Base-by-base conservation (phyloP, 2,797 vertebrate species). In the Spondyliosoma cantharus region DNA sequence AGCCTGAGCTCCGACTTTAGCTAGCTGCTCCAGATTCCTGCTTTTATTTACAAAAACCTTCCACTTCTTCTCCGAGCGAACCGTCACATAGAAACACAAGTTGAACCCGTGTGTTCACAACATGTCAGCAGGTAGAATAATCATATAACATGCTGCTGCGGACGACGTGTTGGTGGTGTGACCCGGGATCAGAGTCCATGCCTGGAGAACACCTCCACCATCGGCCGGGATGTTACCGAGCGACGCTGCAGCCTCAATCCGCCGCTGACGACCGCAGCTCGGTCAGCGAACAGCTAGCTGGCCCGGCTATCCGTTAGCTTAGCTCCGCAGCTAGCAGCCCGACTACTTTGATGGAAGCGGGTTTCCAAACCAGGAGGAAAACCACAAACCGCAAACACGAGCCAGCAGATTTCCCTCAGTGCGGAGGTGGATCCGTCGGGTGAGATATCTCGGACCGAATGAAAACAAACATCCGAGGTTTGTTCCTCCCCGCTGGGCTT, bases 251-350 rank as follows among this genome's bases (percentile, higher is more conserved):
- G 27, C 50, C 22, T 70, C 57, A 20, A 15, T 11, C 67, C 71
- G 50, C 52, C 32, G 1, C 57, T 24, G 73, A 49, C 5, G 20
- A 25, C 29, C 67, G 1, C 45, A 22, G n/a, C 49, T 57, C 68
- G 49, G 76, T 7, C 65, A 83, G 0, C 24, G 1, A 20, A 13
- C 67, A n/a, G 62, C 66, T 61, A 59, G 27, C 74, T 59, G 42
- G 12, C 25, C 57, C 63, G 59, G 69, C 62, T 85, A 87, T 54
- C 70, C 24, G 46, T 70, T 70, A 71, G 61, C 24, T 48, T 83
- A 80, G 76, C 78, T 50, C 62, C 15, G 25, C 20, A 3, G 83
- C 63, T 70, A 80, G 9, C 66, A n/a, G 49, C 11, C 53, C 20
- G 46, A 32, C 17, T 56, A 64, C 43, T 73, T 37, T 14, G 32